phyloP scores from a whole-genome alignment of 2,113 vertebrate species.

The Aegotheles bennettii region DNA sequence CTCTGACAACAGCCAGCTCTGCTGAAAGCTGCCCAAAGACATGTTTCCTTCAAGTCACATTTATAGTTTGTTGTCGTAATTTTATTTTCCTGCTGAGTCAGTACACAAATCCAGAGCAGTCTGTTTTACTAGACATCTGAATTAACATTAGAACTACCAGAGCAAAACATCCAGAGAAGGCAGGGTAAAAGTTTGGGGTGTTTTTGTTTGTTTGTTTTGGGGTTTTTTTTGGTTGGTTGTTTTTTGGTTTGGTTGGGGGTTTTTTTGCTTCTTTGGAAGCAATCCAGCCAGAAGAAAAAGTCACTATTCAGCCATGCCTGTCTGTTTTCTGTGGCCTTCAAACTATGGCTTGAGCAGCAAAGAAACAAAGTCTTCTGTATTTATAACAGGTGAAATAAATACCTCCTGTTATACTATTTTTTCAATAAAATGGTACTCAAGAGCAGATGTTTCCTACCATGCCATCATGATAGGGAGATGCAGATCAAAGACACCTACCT shows the following conservation, averaged over 20 bases:
- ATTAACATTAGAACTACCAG: background rate
- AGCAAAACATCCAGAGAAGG: background rate
- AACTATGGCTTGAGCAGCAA: background rate
- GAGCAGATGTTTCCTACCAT: background rate
- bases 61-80: background rate
- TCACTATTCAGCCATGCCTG: background rate
- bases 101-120: background rate
- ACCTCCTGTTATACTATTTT: background rate
- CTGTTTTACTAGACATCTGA: background rate
- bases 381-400: background rate
- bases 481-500: background rate
- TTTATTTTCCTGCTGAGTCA: background rate
- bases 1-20: background rate
- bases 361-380: background rate
- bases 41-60: background rate
- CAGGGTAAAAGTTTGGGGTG: too few relatives aligned
- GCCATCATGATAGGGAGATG: background rate
- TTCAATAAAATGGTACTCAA: background rate
- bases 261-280: background rate
- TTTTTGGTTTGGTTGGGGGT: background rate
- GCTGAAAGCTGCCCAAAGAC: background rate
- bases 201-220: too few relatives aligned
- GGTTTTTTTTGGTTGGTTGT: too few relatives aligned
- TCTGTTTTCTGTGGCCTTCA: background rate
- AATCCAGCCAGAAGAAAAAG: background rate